Evolutionary conservation across 2,888 invertebrate genomes (phyloP).

Genomic region (Eucera pruinosa): DNA sequence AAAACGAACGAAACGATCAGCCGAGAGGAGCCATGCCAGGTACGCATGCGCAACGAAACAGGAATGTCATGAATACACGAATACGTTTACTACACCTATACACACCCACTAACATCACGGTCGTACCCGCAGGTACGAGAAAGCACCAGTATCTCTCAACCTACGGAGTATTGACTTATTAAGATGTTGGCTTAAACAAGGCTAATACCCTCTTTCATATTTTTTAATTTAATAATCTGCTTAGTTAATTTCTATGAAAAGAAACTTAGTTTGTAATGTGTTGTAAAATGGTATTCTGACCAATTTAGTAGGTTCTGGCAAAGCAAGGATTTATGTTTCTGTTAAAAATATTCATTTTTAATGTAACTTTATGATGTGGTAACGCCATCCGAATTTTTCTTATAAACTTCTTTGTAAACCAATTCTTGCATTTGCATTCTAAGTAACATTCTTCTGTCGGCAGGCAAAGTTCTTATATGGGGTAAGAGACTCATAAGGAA

Average conservation of each 20-base stretch:
- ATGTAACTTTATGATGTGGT: constrained; percentile 47
- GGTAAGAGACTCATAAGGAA: constrained; percentile 83
- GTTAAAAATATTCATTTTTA: constrained; percentile 32
- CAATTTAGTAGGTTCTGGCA: background rate
- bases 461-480: constrained; percentile 80
- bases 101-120: constrained; percentile 61
- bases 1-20: constrained; percentile 68
- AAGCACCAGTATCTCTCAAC: constrained; percentile 77
- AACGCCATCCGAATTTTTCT: constrained; percentile 67
- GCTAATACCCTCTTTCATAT: background rate
- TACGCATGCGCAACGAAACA: constrained; percentile 68
- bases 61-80: constrained; percentile 43
- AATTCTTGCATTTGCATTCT: constrained; percentile 83
- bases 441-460: constrained; percentile 81
- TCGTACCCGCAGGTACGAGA: constrained; percentile 76
- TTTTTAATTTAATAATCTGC: background rate
- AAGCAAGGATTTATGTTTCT: constrained; percentile 24
- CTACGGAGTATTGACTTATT: constrained; percentile 22
- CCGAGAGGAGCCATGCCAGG: constrained; percentile 55
- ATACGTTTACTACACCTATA: constrained; percentile 46
- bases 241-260: constrained; percentile 1
- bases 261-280: too few species aligned
- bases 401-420: constrained; percentile 81
- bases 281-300: too few species aligned
- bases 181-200: constrained; percentile 1